Base-by-base conservation (phyloP, 1,140 invertebrate species). In the Ceratitis capitata region DNA sequence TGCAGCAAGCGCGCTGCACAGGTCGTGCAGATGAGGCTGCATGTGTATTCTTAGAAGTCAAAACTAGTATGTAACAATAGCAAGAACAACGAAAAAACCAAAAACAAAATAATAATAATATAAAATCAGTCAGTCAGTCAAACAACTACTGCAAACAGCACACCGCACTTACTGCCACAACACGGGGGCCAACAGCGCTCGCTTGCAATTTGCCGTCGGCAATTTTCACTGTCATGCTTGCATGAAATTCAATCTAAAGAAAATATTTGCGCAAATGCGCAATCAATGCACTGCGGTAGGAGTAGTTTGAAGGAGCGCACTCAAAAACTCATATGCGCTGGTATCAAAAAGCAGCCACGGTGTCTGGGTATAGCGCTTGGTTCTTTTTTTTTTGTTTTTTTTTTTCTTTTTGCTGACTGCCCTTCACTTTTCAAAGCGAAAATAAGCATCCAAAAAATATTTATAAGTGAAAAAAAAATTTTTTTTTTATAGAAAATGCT, bases 211-310 rank as follows among this genome's bases (percentile, higher is more conserved):
- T 84, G 83, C 83, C 83, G 83, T 39, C 83, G 83, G 83, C 83
- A 84, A 84, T 58, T 58, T 84, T 42, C 69, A n/a, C 39, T 84
- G 49, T 42, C 29, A 58, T 84, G 83, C 49, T 84, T 84, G 51
- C 53, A 58, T 58, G 83, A 84, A 84, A 84, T 84, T 84, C 83
- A 84, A 84, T 58, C 49, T 84, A 58, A 58, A 61, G 35, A 84
- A 84, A 84, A 84, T 58, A 84, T 83, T 83, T 83, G 26, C 45
- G 26, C 26, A 51, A 83, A 83, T 51, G 49, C 26, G 45, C 82
- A 78, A 78, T 78, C 69, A 19, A 78, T 78, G 69, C 39, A 39
- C n/a, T 1, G 69, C 3, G 42, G 39, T 19, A 35, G 26, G 19
- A 3, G 26, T 61, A 26, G 26, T 29, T 26, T n/a, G n/a, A n/a